phyloP scores from a whole-genome alignment of 2,888 invertebrate species.

The Lithophane socia region DNA sequence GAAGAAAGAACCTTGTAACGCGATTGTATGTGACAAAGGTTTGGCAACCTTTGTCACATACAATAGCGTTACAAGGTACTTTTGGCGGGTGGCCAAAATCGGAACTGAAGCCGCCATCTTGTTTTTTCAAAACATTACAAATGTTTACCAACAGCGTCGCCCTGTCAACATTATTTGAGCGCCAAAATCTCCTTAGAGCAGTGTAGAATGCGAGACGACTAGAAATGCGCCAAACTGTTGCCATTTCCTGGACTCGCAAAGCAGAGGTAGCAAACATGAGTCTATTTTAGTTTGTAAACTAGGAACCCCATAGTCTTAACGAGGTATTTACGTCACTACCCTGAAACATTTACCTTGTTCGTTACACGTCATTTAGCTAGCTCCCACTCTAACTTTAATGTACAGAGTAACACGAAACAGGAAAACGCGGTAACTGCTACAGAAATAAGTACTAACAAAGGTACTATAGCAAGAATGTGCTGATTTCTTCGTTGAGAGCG shows the following conservation, averaged over 20 bases:
- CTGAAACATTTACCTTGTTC: conserved; percentile 49
- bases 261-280: conserved; percentile 3
- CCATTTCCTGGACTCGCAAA: not conserved
- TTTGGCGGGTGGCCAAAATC: not conserved
- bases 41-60: not conserved
- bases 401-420: conserved; percentile 48
- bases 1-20: too few relatives aligned
- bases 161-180: not conserved
- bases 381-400: conserved; percentile 17
- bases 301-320: conserved; percentile 34
- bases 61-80: not conserved
- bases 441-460: conserved; percentile 24
- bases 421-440: conserved; percentile 51
- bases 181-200: not conserved
- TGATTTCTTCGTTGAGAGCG: not conserved
- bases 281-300: conserved; percentile 28
- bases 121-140: not conserved
- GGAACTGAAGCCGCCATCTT: not conserved
- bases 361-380: conserved; percentile 55
- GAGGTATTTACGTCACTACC: conserved; percentile 45
- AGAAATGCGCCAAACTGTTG: conserved; percentile 7
- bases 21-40: too few relatives aligned
- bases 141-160: not conserved
- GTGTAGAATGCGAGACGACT: not conserved
- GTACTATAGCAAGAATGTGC: not conserved